Base-by-base conservation (phyloP, 2,113 vertebrate species). In the Silurus asotus region DNA sequence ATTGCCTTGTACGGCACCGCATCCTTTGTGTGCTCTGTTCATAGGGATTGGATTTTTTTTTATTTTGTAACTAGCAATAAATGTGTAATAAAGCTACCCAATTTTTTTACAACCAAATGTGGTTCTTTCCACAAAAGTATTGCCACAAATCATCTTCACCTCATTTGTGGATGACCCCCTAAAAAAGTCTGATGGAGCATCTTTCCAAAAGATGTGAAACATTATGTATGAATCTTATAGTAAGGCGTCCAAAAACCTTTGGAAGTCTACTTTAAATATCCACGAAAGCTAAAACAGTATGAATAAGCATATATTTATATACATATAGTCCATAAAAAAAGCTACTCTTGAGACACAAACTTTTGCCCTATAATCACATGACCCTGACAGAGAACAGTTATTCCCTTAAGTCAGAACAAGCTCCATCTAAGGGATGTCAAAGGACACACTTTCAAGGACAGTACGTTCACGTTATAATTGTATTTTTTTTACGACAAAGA, bases 381-480 rank as follows among this genome's bases (percentile, higher is more conserved):
- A 48, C 56, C 76, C 76, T 28, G 37, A 23, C 17, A 20, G 6
- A 14, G 28, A 61, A 19, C 77, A 45, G 17, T 51, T 80, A 80
- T 61, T 80, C 11, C 25, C 77, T 59, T 15, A 20, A 79, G 55
- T 28, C 8, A 79, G 59, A 45, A 37, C 28, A 11, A 28, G n/a
- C 53, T 56, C 15, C 53, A 56, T 78, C 8, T 28, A 9, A 58
- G 15, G 2, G 19, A 55, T 59, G 77, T 79, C 77, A 59, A 45
- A 59, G 77, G 28, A 59, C 55, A 20, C 77, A 19, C 56, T 79
- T 59, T 59, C 55, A 79, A 79, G 56, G 77, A 80, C 77, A 23
- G 8, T 0, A 3, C 4, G 48, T 75, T 48, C 72, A 23, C 72
- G 4, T 48, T 37, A 37, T 37, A 37, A 37, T 37, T 37, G 37